Evolutionary conservation across 2,797 vertebrate species (phyloP).

Genomic region (Syndactyla subalaris): DNA sequence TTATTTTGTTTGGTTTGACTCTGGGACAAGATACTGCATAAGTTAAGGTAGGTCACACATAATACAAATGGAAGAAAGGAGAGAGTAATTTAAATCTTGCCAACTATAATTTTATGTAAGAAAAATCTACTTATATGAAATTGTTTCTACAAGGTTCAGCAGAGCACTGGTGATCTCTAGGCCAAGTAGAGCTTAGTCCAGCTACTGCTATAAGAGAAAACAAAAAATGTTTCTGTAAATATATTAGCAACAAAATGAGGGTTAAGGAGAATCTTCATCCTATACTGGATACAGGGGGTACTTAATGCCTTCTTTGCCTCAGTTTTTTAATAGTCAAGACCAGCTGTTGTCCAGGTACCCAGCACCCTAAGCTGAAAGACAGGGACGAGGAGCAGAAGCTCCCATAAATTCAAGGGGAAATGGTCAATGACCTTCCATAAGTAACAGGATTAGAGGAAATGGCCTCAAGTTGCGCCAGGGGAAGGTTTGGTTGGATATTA

Average conservation of each 20-base stretch:
- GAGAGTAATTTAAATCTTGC: background rate
- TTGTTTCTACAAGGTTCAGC: background rate
- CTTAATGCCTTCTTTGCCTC: background rate
- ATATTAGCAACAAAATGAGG: background rate
- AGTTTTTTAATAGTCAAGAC: background rate
- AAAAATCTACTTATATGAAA: background rate
- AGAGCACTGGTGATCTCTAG: background rate
- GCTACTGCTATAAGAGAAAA: background rate
- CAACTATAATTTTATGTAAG: background rate
- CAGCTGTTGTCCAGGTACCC: background rate
- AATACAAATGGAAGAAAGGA: background rate
- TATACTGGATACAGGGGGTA: background rate
- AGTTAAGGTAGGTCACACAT: slow-evolving; percentile 30
- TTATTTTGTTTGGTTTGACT: slow-evolving; percentile 27
- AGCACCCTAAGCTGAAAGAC: background rate
- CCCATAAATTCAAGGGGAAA: background rate
- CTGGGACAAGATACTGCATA: background rate
- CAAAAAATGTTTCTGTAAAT: background rate
- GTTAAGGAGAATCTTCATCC: background rate
- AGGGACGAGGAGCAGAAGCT: background rate
- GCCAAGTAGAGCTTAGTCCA: background rate
- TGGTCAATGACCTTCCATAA: accelerated
- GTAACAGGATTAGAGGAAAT: background rate
- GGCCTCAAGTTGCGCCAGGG: background rate
- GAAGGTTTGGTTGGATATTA: background rate